These are phyloP conservation scores for Lordiphosa andalusiaca DNA, from an alignment of 2,888 invertebrate species.

Conservation along the genomic window DNA sequence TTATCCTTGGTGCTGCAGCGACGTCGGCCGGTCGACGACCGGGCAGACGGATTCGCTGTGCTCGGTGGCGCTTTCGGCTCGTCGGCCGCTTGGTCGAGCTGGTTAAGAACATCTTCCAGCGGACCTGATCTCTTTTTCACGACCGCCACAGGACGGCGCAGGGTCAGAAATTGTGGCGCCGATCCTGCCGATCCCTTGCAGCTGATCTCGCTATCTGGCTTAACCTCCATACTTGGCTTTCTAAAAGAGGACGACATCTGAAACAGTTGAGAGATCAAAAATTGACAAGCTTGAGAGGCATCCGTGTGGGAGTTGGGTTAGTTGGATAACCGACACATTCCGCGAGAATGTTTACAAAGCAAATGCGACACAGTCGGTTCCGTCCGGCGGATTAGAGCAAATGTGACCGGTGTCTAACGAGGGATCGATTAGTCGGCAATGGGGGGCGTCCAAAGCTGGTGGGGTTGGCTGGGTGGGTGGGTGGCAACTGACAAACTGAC, in stretches of 20 bases:
- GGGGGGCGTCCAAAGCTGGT: too few relatives aligned
- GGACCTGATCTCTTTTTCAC: slow-evolving; percentile 68
- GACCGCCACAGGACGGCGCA: slow-evolving; percentile 49
- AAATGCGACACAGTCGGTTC: too few relatives aligned
- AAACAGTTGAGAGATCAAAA: slow-evolving; percentile 20
- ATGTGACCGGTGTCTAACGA: too few relatives aligned
- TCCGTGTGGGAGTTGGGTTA: too few relatives aligned
- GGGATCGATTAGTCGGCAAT: too few relatives aligned
- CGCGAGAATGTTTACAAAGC: too few relatives aligned
- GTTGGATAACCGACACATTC: too few relatives aligned
- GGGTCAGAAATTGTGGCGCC: slow-evolving; percentile 14
- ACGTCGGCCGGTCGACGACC: slow-evolving; percentile 23
- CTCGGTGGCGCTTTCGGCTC: not conserved
- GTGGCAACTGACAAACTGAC: too few relatives aligned
- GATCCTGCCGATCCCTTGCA: slow-evolving; percentile 1
- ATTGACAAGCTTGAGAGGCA: not conserved
- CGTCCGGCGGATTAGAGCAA: too few relatives aligned
- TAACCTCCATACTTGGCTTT: slow-evolving; percentile 23
- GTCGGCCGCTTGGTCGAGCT: slow-evolving; percentile 28
- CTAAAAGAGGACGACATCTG: slow-evolving; percentile 36
- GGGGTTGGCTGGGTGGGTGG: too few relatives aligned
- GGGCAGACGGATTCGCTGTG: slow-evolving; percentile 1
- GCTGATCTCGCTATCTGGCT: slow-evolving; percentile 10
- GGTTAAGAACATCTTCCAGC: slow-evolving; percentile 54
- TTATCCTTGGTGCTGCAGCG: slow-evolving; percentile 53